These are phyloP conservation scores for Xenopus petersii DNA, from an alignment of 2,797 vertebrate genomes.

Conservation along the genomic window DNA sequence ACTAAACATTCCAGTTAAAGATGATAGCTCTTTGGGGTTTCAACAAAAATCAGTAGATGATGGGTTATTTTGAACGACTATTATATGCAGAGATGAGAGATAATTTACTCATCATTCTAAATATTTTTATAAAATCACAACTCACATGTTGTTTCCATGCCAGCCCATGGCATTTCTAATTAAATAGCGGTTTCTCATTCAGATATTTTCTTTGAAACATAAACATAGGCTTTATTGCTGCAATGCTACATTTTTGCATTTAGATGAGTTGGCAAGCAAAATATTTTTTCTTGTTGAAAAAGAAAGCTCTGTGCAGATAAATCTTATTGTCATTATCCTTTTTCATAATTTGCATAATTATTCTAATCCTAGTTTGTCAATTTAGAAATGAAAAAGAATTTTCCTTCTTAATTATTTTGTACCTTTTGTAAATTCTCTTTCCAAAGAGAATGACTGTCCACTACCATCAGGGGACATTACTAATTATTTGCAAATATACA, in stretches of 20 bases:
- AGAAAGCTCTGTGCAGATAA: conserved; percentile 18
- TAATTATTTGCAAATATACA: too few species aligned
- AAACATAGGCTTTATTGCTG: conserved; percentile 15
- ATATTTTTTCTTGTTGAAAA: conserved; percentile 3
- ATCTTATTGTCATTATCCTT: conserved; percentile 22
- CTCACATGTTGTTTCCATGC: conserved; percentile 16
- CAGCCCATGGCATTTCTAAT: conserved; percentile 5
- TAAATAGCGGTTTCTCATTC: background rate
- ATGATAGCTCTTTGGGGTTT: too few species aligned
- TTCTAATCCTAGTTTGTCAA: conserved; percentile 24
- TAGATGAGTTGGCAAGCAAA: conserved; percentile 4
- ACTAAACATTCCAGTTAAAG: too few species aligned
- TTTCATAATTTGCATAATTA: conserved; percentile 24
- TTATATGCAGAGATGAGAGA: background rate
- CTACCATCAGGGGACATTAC: background rate
- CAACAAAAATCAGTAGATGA: too few species aligned
- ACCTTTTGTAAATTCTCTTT: background rate
- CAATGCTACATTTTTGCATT: conserved; percentile 12
- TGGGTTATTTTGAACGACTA: too few species aligned
- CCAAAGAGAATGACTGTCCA: conserved; percentile 12
- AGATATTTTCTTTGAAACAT: conserved; percentile 18
- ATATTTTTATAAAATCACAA: background rate
- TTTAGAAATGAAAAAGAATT: conserved; percentile 17
- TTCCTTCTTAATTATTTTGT: background rate
- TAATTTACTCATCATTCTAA: conserved; percentile 2